These are phyloP conservation scores for Gymnorhina tibicen DNA, from an alignment of 2,113 vertebrate species.

Conservation along the genomic window DNA sequence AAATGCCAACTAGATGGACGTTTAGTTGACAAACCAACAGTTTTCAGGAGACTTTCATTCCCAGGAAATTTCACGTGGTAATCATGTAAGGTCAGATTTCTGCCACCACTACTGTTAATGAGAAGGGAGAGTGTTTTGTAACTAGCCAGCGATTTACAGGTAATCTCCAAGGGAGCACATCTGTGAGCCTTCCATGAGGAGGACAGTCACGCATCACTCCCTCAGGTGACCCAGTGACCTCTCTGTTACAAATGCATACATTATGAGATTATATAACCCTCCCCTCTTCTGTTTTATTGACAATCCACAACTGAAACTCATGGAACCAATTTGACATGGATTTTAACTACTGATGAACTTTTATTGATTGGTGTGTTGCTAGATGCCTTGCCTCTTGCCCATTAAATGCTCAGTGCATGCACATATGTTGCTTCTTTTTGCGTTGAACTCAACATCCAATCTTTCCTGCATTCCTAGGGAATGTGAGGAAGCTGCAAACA, in stretches of 20 bases:
- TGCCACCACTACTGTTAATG: not conserved
- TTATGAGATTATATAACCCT: not conserved
- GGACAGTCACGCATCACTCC: not conserved
- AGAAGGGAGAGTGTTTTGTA: not conserved
- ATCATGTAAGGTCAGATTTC: not conserved
- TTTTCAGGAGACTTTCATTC: conserved; percentile 5
- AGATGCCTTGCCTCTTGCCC: conserved; percentile 12
- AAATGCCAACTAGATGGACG: not conserved
- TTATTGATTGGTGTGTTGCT: conserved; percentile 17
- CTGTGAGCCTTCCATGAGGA: not conserved
- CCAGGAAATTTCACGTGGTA: not conserved
- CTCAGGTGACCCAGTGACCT: not conserved
- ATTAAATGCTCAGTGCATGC: conserved; percentile 33
- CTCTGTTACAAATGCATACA: not conserved
- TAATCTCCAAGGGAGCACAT: not conserved
- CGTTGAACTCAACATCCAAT: not conserved
- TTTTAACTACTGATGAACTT: conserved; percentile 51
- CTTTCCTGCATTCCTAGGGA: conserved; percentile 20
- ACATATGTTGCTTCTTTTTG: not conserved
- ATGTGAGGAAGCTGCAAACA: not conserved
- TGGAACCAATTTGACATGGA: not conserved
- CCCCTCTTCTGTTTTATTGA: not conserved
- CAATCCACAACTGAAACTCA: conserved; percentile 9
- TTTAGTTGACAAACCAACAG: not conserved
- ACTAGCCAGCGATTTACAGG: not conserved